These are phyloP conservation scores for Crocallis elinguaria DNA, from an alignment of 2,888 invertebrate species.

Conservation along the genomic window DNA sequence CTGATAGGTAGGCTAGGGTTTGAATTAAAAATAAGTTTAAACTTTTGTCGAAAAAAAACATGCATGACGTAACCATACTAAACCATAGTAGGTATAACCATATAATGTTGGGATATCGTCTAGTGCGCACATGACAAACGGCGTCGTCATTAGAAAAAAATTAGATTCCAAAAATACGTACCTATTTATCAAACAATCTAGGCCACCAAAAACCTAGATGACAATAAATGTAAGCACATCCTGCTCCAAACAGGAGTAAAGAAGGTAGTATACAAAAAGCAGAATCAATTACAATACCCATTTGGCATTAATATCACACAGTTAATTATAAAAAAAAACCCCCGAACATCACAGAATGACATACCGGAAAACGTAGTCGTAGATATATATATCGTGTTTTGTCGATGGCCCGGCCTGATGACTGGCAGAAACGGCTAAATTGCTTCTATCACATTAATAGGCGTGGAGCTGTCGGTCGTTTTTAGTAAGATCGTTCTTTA, in stretches of 20 bases:
- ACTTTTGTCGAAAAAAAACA: no score
- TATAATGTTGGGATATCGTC: no score
- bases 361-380: conserved; percentile 52
- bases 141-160: no score
- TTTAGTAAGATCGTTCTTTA: neutral
- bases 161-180: no score
- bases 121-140: no score
- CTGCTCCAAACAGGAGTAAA: neutral
- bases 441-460: conserved; percentile 65
- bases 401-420: conserved; percentile 59
- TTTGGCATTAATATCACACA: conserved; percentile 24
- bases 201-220: neutral
- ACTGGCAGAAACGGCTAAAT: conserved; percentile 75
- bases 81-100: no score
- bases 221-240: neutral
- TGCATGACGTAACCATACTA: no score
- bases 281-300: conserved; percentile 22
- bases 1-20: no score
- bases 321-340: conserved; percentile 56
- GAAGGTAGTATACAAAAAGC: conserved; percentile 16
- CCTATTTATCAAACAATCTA: no score
- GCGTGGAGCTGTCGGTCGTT: neutral
- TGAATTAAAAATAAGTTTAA: no score
- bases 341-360: conserved; percentile 54
- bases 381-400: conserved; percentile 47